Evolutionary conservation across 2,797 vertebrate genomes (phyloP).

Genomic region (Hippocampus kuda): DNA sequence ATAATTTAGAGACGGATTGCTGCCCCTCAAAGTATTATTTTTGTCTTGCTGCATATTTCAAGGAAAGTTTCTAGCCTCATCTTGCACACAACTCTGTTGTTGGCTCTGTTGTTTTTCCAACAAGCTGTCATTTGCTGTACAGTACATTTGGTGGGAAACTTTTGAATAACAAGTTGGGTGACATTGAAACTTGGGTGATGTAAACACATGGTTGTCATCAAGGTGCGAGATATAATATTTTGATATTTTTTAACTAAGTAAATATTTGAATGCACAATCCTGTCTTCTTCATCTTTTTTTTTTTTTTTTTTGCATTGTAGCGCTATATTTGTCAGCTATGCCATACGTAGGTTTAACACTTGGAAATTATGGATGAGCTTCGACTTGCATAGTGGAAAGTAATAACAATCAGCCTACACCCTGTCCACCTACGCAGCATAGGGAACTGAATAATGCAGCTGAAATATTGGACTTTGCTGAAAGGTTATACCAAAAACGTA

Average conservation of each 20-base stretch:
- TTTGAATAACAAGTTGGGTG: constrained; percentile 19
- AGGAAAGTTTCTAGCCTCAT: constrained; percentile 24
- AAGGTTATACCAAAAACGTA: neutral
- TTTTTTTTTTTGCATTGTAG: constrained; percentile 16
- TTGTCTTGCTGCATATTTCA: constrained; percentile 6
- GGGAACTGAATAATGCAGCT: constrained; percentile 39
- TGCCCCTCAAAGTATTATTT: constrained; percentile 2
- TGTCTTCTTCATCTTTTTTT: constrained; percentile 32
- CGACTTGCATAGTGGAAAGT: constrained; percentile 44
- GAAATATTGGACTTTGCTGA: constrained; percentile 33
- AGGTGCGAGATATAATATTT: constrained; percentile 31
- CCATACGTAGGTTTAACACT: constrained; percentile 49
- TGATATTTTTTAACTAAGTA: constrained; percentile 32
- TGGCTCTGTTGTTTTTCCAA: constrained; percentile 20
- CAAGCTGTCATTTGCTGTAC: constrained; percentile 33
- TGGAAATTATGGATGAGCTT: constrained; percentile 47
- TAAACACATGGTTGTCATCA: constrained; percentile 27
- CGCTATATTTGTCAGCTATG: constrained; percentile 42
- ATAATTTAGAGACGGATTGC: constrained; percentile 7
- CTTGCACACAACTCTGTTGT: constrained; percentile 11
- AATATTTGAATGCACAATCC: constrained; percentile 29
- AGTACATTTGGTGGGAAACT: constrained; percentile 8
- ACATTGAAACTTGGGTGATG: constrained; percentile 39
- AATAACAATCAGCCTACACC: constrained; percentile 61
- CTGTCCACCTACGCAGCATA: constrained; percentile 54